Percentiles rank a stretch among this genome's conserved stretches.
Evolutionary conservation across 2,113 vertebrate species (phyloP).

Genomic region (Cranoglanis bouderius): DNA sequence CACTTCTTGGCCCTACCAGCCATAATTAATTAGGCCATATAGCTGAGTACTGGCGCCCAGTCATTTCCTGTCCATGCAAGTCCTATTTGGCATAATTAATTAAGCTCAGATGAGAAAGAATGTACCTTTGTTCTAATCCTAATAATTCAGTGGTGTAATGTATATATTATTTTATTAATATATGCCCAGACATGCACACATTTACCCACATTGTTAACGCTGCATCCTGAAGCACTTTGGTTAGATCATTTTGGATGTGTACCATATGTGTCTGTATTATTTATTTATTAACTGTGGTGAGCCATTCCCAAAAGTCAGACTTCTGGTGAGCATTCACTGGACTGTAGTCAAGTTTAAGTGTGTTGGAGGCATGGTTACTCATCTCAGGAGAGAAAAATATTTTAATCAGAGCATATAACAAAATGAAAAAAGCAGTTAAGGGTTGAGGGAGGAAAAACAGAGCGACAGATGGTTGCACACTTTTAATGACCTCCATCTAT

Average conservation of each 20-base stretch:
- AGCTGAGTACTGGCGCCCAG: background rate
- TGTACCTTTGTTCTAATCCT: background rate
- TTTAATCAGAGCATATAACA: background rate
- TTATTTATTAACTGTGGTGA: conserved; percentile 4
- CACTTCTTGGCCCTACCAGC: background rate
- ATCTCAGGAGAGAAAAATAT: background rate
- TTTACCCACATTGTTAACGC: background rate
- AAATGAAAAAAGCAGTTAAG: background rate
- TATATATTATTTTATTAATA: background rate
- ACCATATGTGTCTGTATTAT: conserved; percentile 20
- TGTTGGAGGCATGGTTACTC: background rate
- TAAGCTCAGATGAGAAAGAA: background rate
- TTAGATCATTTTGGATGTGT: background rate
- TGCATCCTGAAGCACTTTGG: background rate
- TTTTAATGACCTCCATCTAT: background rate
- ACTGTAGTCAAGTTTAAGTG: background rate
- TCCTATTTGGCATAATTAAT: background rate
- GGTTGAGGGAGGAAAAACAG: background rate
- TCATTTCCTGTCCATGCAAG: background rate
- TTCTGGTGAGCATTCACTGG: background rate
- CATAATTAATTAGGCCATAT: background rate
- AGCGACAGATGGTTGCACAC: background rate
- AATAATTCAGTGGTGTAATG: conserved; percentile 1
- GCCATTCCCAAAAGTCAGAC: background rate
- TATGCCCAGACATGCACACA: background rate